Base-by-base conservation (phyloP, 2,888 invertebrate genomes). In the Apodemia hepburni region DNA sequence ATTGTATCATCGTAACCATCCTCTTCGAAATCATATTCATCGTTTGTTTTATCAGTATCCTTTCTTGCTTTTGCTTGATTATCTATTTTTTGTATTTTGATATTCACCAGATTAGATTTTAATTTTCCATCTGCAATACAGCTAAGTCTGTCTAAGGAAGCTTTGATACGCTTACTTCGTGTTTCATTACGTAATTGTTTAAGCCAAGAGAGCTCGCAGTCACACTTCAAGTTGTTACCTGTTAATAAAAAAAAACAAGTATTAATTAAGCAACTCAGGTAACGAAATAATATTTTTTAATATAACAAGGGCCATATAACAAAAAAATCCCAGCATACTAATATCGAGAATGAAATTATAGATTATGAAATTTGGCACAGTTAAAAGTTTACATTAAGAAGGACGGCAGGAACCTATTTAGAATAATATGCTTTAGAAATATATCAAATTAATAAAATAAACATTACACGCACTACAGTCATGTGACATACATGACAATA, bases 221-320 rank as follows among this genome's bases (percentile, higher is more conserved):
- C 96, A 82, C 97, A 97, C 69, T 93, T 93, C 78, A 97, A 93
- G 75, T 93, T 94, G 88, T 97, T 97, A 75, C 95, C 97, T 97
- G 94, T 61, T 82, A 83, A 66, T 11, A 47, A 60, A 60, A 49
- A n/a, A 18, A 35, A 18, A 2, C n/a, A 8, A 33, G 33, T 8
- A 33, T 33, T 33, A 33, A 33, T 7, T 33, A 6, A 4, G 0
- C 6, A 29, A 8, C 1, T 33, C 8, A 7, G 33, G 8, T 8
- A 33, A 33, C 1, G 0, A 33, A 33, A 33, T 33, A 33, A 8
- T 33, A 8, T 1, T 8, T 8, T 33, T 33, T 29, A 33, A 33
- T 0, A 29, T 29, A 29, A 29, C 29, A 6, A 4, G 29, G 3
- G 3, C 6, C 6, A 29, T 4, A 29, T 29, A 29, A 29, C 6